Base-by-base conservation (phyloP, 2,113 vertebrate species). In the Columba livia region DNA sequence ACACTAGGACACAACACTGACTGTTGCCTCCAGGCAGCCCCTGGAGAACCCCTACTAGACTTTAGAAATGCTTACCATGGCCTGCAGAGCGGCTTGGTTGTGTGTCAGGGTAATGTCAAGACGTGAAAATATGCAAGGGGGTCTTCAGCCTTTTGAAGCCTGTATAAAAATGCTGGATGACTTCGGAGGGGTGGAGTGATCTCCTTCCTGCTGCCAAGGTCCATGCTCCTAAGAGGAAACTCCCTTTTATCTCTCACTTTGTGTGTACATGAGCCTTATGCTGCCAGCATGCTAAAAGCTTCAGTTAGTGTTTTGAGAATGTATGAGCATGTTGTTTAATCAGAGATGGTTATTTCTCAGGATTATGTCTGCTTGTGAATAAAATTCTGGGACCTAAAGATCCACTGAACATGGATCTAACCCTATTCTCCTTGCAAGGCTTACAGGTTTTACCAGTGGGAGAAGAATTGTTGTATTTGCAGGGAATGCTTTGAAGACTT, bases 121-220 rank as follows among this genome's bases (percentile, higher is more conserved):
- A 31, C 9, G 17, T 0, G 0, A 32, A 72, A 61, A 28, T 40
- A 11, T 4, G 3, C 13, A 23, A 15, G 11, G 44, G 31, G 4
- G 4, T 47, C 78, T 83, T 94, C 69, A 53, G 61, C 13, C 17
- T 74, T 71, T 65, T 75, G 73, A 53, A 71, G 26, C 18, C 38
- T 32, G 11, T 61, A 25, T 34, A 28, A 60, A 44, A 78, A 47
- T 15, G 15, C 50, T 79, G 4, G 10, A 4, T 64, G 77, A 44
- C 32, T 67, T 75, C 1, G 4, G 42, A 47, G 56, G 12, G 4
- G 7, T 47, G 19, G 34, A 61, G 16, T 1, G 1, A 38, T 36
- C 10, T 56, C 23, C 31, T 70, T 84, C 44, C 40, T 78, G 48
- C 78, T 81, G 48, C 34, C 28, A 24, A 24, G 53, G 38, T 85